Conservation (phyloP, 1,140 invertebrate species). For the Limonius californicus region DNA sequence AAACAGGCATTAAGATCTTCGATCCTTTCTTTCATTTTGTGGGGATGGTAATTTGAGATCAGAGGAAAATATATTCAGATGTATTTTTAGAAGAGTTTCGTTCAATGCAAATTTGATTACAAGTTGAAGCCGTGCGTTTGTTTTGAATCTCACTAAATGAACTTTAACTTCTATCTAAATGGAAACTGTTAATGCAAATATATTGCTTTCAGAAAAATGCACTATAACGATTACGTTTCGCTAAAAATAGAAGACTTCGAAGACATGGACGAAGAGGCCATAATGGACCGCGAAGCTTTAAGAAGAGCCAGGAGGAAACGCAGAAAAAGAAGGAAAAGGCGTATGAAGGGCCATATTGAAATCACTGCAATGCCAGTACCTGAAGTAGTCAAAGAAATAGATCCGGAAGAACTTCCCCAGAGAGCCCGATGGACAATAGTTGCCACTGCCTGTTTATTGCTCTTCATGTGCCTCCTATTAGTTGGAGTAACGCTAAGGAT, state of each 20-base stretch:
- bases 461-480: slow-evolving; percentile 80
- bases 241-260: slow-evolving; percentile 51
- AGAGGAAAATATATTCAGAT: no score
- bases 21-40: no score
- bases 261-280: slow-evolving; percentile 46
- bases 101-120: no score
- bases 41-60: no score
- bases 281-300: slow-evolving; percentile 32
- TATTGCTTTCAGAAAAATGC: slow-evolving; percentile 43
- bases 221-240: slow-evolving; percentile 53
- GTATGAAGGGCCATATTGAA: slow-evolving; percentile 38
- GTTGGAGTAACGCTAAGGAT: slow-evolving; percentile 85
- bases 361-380: slow-evolving; percentile 25
- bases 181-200: background rate
- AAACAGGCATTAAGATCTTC: no score
- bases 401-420: slow-evolving; percentile 73
- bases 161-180: background rate
- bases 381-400: slow-evolving; percentile 26
- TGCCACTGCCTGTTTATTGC: slow-evolving; percentile 76
- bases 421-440: slow-evolving; percentile 84
- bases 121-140: no score
- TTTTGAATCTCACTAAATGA: no score
- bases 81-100: no score
- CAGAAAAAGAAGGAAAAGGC: slow-evolving; percentile 38
- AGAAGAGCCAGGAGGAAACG: slow-evolving; percentile 47